Conservation (phyloP, 2,888 invertebrate species). For the Xylophagus ater region DNA sequence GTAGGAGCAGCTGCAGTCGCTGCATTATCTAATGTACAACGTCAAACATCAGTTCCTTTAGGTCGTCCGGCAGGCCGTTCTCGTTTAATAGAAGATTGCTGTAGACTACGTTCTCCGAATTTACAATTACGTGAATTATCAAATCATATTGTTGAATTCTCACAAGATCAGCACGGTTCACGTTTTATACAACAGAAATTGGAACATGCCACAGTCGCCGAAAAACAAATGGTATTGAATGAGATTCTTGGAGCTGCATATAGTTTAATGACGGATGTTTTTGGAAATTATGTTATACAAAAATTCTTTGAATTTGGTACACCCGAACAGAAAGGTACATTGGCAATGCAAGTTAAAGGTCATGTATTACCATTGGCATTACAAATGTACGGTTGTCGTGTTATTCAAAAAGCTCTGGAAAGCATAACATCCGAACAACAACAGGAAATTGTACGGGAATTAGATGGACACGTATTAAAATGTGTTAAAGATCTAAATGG, state of each 20-base stretch:
- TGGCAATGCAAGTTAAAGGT: conserved; percentile 65
- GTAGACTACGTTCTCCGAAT: conserved; percentile 70
- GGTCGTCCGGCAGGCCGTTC: conserved; percentile 59
- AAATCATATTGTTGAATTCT: conserved; percentile 93
- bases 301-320: conserved; percentile 97
- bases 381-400: conserved; percentile 97
- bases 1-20: conserved; percentile 53
- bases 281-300: conserved; percentile 92
- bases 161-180: conserved; percentile 88
- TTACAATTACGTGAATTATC: conserved; percentile 77
- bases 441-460: conserved; percentile 86
- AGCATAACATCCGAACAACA: conserved; percentile 85
- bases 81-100: conserved; percentile 82
- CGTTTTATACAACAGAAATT: conserved; percentile 96
- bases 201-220: conserved; percentile 81
- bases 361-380: conserved; percentile 85
- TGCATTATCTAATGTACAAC: conserved; percentile 29
- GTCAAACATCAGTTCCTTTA: not conserved
- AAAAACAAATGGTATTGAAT: conserved; percentile 90
- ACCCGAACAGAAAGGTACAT: conserved; percentile 80
- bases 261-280: conserved; percentile 94
- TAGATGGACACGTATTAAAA: conserved; percentile 89
- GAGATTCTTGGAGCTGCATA: conserved; percentile 87
- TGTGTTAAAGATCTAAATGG: conserved; percentile 98
- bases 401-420: conserved; percentile 94